Conservation (phyloP, 2,888 invertebrate species). For the Acronicta leporina region DNA sequence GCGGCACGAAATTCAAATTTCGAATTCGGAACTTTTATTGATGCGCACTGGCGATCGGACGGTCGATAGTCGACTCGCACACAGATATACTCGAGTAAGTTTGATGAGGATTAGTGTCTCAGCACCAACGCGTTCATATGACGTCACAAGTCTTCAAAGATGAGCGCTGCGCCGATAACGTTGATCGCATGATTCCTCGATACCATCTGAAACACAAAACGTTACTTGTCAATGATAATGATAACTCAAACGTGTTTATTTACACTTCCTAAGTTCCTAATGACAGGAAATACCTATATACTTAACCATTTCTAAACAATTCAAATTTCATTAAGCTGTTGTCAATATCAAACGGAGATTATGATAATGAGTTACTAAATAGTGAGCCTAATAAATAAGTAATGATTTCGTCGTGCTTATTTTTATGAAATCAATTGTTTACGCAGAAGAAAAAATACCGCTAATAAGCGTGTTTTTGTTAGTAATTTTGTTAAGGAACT, state of each 20-base stretch:
- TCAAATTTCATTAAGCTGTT: too few species aligned
- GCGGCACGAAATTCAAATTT: slow-evolving; percentile 54
- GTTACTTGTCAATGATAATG: slow-evolving; percentile 55
- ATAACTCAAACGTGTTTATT: slow-evolving; percentile 54
- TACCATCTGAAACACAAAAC: slow-evolving; percentile 77
- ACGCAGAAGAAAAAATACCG: slow-evolving; percentile 14
- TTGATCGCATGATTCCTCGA: slow-evolving; percentile 79
- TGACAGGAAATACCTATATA: slow-evolving; percentile 24
- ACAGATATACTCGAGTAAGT: slow-evolving; percentile 53
- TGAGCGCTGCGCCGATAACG: slow-evolving; percentile 74
- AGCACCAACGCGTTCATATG: slow-evolving; percentile 52
- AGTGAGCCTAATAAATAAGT: slow-evolving; percentile 33
- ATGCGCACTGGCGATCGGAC: slow-evolving; percentile 59
- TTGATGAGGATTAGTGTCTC: slow-evolving; percentile 46
- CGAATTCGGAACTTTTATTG: slow-evolving; percentile 52
- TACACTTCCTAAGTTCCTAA: slow-evolving; percentile 24
- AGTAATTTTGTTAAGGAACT: neutral
- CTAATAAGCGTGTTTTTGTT: slow-evolving; percentile 22
- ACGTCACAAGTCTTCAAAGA: slow-evolving; percentile 67
- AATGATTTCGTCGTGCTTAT: slow-evolving; percentile 33
- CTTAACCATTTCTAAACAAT: slow-evolving; percentile 5
- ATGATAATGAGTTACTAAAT: slow-evolving; percentile 16
- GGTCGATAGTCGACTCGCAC: slow-evolving; percentile 57
- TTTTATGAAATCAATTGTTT: slow-evolving; percentile 30
- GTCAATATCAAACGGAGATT: slow-evolving; percentile 5